Evolutionary conservation across 1,140 invertebrate genomes (phyloP), one percentile per base, ranked within the genome.

Genomic region (Trachymyrmex septentrionalis): DNA sequence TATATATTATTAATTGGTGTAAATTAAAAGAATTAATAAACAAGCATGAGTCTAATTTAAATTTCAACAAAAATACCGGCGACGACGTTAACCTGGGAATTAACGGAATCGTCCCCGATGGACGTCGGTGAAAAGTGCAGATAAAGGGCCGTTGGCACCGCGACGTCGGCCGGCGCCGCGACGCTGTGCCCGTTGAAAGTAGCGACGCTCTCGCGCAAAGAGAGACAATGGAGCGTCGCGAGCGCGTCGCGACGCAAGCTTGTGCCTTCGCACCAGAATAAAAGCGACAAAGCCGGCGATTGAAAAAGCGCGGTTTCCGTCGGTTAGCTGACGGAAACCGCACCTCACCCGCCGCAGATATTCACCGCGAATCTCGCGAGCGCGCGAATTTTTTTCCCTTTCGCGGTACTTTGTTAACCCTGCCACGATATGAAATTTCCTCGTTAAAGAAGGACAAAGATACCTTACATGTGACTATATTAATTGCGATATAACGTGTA

Each of bases 251-350:
- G 64, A 71, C 78, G 71, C 61, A 63, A 67, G 75, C 87, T 77
- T 81, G 81, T 87, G 87, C 86, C 89, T 88, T 90, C 50, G 88
- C 88, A 85, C 19, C 66, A 78, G 90, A 75, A 91, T 91, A 90
- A 91, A 90, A 85, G 89, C 89, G 66, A 78, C 82, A 86, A 87
- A 84, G 90, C 88, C 67, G 77, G 73, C 66, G 72, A 91, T 91
- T 88, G 90, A 91, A 91, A 91, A 91, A 91, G 66, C 89, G 59
- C 55, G 38, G 38, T 48, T 84, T 84, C 80, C 55, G 89, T 86
- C 72, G 75, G 27, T 57, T 30, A 44, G n/a, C 66, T 76, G 85
- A 66, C 81, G 86, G 81, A 90, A 88, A 57, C 44, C 27, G 16
- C 30, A 16, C 19, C 66, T 66, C 71, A 55, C 50, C 44, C 72